Percentiles rank a stretch among this genome's conserved stretches.
phyloP scores from a whole-genome alignment of 2,113 vertebrate genomes.

The Echinops telfairi region DNA sequence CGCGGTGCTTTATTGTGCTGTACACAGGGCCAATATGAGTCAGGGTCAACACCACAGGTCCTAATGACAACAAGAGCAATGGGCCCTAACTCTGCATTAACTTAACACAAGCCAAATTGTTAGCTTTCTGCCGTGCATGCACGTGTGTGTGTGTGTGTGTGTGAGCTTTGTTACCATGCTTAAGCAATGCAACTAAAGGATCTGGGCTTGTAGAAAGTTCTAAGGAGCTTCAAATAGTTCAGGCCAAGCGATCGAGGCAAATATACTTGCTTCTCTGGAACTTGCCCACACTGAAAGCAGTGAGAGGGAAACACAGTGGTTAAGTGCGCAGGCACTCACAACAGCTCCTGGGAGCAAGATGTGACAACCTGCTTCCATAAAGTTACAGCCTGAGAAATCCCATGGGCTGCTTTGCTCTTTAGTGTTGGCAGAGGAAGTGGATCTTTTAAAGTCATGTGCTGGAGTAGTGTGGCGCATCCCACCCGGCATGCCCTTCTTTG shows the following conservation, averaged over 20 bases:
- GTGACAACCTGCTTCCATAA: neutral
- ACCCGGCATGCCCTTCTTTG: neutral
- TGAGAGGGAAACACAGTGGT: neutral
- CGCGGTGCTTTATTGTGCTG: no score
- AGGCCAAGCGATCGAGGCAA: neutral
- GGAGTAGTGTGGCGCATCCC: neutral
- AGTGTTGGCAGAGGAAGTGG: neutral
- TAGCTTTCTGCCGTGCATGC: neutral
- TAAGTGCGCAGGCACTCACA: neutral
- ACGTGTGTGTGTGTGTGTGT: neutral
- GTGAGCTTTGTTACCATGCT: neutral
- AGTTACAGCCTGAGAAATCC: neutral
- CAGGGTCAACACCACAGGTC: no score
- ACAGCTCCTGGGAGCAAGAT: neutral
- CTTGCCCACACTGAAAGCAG: neutral
- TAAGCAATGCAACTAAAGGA: conserved; percentile 3
- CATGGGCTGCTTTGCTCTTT: neutral
- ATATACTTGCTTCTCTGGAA: conserved; percentile 29
- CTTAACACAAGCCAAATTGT: neutral
- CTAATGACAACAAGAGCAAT: no score
- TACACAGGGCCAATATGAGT: no score
- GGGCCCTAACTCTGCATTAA: neutral
- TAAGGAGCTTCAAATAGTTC: conserved; percentile 22
- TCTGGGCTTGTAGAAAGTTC: conserved; percentile 37
- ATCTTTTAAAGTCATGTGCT: neutral